Percentiles rank a stretch among this genome's conserved stretches.
Conservation (phyloP, 2,113 vertebrate species). For the Heterotis niloticus region DNA sequence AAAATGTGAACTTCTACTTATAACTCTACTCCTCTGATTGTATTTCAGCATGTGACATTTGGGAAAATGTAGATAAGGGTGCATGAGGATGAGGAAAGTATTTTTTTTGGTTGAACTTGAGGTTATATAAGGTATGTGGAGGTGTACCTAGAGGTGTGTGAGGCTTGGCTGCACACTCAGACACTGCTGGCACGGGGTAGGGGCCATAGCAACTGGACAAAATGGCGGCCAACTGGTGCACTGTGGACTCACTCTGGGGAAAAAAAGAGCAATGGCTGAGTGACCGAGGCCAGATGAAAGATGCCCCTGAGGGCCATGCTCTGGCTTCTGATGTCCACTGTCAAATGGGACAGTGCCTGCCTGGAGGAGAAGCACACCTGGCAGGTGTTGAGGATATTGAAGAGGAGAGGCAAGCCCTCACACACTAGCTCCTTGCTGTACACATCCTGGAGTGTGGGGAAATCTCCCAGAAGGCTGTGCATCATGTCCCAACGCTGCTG, state of each 20-base stretch:
- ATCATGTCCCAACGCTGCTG: constrained; percentile 68
- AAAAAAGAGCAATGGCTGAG: constrained; percentile 26
- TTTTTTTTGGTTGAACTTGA: background rate
- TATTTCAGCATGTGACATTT: background rate
- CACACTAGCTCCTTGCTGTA: constrained; percentile 74
- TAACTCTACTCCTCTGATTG: no score
- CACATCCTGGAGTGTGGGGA: constrained; percentile 70
- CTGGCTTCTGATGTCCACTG: background rate
- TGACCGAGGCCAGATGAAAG: background rate
- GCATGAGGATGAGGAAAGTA: background rate
- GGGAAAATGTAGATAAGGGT: background rate
- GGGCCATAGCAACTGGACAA: constrained; percentile 74
- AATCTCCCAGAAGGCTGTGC: constrained; percentile 72
- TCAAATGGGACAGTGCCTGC: background rate
- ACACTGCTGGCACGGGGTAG: constrained; percentile 71
- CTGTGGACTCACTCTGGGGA: constrained; percentile 68
- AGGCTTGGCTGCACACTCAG: constrained; percentile 63
- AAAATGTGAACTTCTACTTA: no score
- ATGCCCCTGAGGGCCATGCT: background rate
- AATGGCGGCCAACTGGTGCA: constrained; percentile 71
- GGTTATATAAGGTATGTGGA: background rate
- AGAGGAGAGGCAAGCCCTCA: constrained; percentile 71
- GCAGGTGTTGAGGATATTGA: constrained; percentile 70
- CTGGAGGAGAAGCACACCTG: constrained; percentile 50
- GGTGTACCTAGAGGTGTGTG: constrained; percentile 57